Evolutionary conservation across 1,140 invertebrate species (phyloP), one percentile per base, ranked within the genome.

Genomic region (Kradibia gibbosae): DNA sequence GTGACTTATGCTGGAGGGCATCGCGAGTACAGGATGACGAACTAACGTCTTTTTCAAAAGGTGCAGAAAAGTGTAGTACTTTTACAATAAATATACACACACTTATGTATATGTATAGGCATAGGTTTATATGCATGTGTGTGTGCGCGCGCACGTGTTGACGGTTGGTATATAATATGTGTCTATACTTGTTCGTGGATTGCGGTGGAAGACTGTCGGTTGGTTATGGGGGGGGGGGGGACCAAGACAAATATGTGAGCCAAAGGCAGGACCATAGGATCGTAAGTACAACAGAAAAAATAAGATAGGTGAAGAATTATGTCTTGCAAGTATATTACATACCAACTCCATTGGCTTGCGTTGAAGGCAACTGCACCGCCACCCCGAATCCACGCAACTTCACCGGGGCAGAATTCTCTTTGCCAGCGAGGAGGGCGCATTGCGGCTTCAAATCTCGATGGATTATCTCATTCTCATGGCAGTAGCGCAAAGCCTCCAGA

Each of bases 341-440:
- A 95, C 95, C 95, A 87, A 95, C 94, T 81, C 94, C 94, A 84
- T 95, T 95, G 83, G 95, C 93, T 85, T 95, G 93, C 17, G 95
- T 94, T 28, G 95, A 94, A 15, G 96, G 95, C 81, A 99, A 92
- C 88, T 99, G 97, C 60, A 99, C 95, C 28, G 98, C 98, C 48
- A 99, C 96, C 20, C 98, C 97, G 89, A 99, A 99, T n/a, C 98
- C 98, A 25, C 98, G 97, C 39, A 99, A 92, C 92, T 99, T 99
- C 83, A 99, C 96, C 13, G 99, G 98, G 36, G 98, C 98, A 42
- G 98, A 99, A 92, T 99, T 99, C 90, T 99, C 98, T 86, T 97
- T 96, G 60, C 96, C 97, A 34, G 98, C 97, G 57, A 99, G 92
- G 76, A 99, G 93, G 39, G 98, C 96, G 93, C 97, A 98, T 87